Base-by-base conservation (phyloP, 2,113 vertebrate species). In the Corapipo altera region DNA sequence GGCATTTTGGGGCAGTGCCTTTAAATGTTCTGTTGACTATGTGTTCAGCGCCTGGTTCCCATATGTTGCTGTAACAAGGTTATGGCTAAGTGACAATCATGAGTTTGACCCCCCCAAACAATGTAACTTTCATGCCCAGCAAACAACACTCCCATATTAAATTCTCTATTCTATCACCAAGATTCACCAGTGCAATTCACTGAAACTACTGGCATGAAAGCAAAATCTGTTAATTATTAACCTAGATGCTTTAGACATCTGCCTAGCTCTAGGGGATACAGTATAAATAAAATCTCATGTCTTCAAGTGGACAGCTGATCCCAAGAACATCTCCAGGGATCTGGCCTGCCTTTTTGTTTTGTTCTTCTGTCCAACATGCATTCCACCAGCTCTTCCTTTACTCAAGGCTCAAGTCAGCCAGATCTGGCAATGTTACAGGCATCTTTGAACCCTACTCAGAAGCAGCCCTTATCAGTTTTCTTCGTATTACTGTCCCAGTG, bases 161-260 rank as follows among this genome's bases (percentile, higher is more conserved):
- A 77, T 65, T 33, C 46, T 28, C 88, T 73, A 13, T 35, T 89
- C 66, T 91, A 57, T 59, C 73, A 93, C 30, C n/a, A 72, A 75
- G 51, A 94, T 16, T 52, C 51, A 57, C 48, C 78, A 32, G 48
- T 64, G 30, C 32, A 88, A 71, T 54, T 90, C 85, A 88, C 79
- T 52, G 32, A 81, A 82, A 14, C 88, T 84, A 77, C 1, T 48
- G 44, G 59, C 83, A 87, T 8, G 15, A 90, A 21, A 93, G 57
- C 23, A 92, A 76, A 78, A 86, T 78, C 91, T 91, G 85, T 92
- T 92, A 88, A 95, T 87, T 30, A 96, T 93, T 96, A 96, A 92
- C 83, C 65, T 52, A 44, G 76, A 91, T 85, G 59, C 66, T 96
- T 88, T 46, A 94, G 72, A 91, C 79, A 90, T 83, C 88, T 82